A percentile compares a stretch with the other conserved stretches of the same genome.
These are phyloP conservation scores for Xestia c-nigrum DNA, from an alignment of 2,888 invertebrate genomes.

Conservation along the genomic window DNA sequence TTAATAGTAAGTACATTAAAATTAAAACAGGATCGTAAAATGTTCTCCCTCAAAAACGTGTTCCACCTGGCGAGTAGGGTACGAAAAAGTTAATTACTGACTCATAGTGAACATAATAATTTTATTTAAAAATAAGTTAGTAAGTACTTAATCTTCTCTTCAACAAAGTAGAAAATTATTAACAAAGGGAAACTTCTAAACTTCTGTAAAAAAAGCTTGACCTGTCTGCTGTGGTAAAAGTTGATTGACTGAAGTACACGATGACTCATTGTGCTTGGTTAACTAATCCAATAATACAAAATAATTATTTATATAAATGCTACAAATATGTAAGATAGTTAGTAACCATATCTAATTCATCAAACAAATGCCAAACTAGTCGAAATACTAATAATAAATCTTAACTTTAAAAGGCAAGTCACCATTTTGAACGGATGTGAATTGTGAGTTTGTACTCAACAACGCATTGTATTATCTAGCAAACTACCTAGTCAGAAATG, in stretches of 20 bases:
- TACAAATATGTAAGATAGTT: slow-evolving; percentile 25
- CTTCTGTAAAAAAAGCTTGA: slow-evolving; percentile 24
- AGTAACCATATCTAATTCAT: slow-evolving; percentile 17
- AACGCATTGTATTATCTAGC: slow-evolving; percentile 83
- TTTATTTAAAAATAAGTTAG: background rate
- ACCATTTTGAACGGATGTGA: slow-evolving; percentile 92
- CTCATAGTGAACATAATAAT: background rate
- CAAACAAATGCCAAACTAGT: slow-evolving; percentile 51
- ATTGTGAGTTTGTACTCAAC: slow-evolving; percentile 81
- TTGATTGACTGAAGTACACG: slow-evolving; percentile 52
- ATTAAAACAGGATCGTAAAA: slow-evolving; percentile 24
- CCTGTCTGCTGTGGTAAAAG: slow-evolving; percentile 55
- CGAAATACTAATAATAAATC: slow-evolving; percentile 58
- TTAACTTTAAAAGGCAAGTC: slow-evolving; percentile 87
- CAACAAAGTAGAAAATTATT: slow-evolving; percentile 1
- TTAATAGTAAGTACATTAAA: background rate
- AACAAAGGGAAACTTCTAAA: slow-evolving; percentile 13
- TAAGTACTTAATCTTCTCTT: background rate
- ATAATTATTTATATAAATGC: slow-evolving; percentile 12
- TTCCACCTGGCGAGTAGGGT: slow-evolving; percentile 20
- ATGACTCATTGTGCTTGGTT: slow-evolving; percentile 68
- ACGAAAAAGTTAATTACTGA: slow-evolving; percentile 12
- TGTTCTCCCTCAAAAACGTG: slow-evolving; percentile 20
- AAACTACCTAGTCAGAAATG: slow-evolving; percentile 73
- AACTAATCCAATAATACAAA: slow-evolving; percentile 49